phyloP scores from a whole-genome alignment of 2,888 invertebrate genomes.

The Aricia artaxerxes region DNA sequence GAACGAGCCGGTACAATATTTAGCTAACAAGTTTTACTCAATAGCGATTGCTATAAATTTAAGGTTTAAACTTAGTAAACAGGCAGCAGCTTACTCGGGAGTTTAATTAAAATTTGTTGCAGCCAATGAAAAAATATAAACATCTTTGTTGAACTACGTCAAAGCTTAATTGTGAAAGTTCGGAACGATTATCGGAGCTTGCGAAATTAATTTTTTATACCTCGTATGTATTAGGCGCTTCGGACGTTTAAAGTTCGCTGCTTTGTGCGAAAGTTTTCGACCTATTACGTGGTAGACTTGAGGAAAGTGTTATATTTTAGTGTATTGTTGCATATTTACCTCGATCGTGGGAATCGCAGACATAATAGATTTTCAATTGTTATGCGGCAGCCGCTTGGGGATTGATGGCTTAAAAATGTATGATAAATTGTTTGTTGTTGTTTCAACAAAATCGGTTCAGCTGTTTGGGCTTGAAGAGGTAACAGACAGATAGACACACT shows the following conservation, averaged over 20 bases:
- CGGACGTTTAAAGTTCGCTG: constrained; percentile 10
- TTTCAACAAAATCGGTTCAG: too few relatives aligned
- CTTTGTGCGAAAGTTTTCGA: constrained; percentile 8
- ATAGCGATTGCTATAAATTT: neutral
- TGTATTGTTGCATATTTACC: too few relatives aligned
- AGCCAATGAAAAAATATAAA: constrained; percentile 14
- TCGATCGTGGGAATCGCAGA: too few relatives aligned
- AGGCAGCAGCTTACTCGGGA: neutral
- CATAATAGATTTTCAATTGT: too few relatives aligned
- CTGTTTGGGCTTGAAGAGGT: too few relatives aligned
- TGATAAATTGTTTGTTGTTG: too few relatives aligned
- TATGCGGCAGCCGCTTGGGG: too few relatives aligned
- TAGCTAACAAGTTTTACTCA: neutral
- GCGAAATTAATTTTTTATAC: constrained; percentile 18
- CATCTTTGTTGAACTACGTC: constrained; percentile 18
- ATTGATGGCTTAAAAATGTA: too few relatives aligned
- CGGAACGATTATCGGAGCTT: constrained; percentile 19
- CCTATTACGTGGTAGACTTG: neutral
- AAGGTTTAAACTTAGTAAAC: constrained; percentile 1
- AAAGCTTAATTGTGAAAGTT: constrained; percentile 22
- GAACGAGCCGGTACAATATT: neutral
- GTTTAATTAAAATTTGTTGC: constrained; percentile 1
- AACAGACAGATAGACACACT: too few relatives aligned
- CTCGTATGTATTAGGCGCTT: constrained; percentile 13
- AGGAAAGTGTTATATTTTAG: too few relatives aligned